Evolutionary conservation across 92 coral and sea anemone genomes (phyloP).

Genomic region (Palythoa heliodiscus): DNA sequence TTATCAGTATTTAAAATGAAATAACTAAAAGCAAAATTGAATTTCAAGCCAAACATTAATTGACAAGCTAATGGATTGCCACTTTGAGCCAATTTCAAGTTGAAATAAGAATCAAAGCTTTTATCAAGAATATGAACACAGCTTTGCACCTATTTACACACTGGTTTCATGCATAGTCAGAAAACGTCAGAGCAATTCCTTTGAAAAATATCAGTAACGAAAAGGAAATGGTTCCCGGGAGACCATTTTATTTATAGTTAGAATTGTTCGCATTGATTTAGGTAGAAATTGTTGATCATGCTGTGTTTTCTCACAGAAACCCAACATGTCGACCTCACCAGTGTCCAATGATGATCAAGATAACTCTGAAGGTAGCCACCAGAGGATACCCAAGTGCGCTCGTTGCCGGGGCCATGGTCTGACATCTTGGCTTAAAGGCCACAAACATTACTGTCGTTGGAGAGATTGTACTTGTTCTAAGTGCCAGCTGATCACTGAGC

Average conservation of each 20-base stretch:
- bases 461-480: constrained; percentile 97
- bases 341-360: constrained; percentile 58
- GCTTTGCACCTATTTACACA: constrained; percentile 40
- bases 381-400: constrained; percentile 97
- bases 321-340: constrained; percentile 40
- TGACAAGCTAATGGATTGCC: constrained; percentile 47
- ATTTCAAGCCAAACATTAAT: constrained; percentile 44
- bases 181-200: neutral
- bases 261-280: neutral
- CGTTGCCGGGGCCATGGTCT: constrained; percentile 98
- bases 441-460: constrained; percentile 97
- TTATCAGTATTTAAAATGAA: constrained; percentile 27
- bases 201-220: constrained; percentile 15
- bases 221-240: neutral
- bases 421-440: constrained; percentile 98
- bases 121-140: constrained; percentile 35
- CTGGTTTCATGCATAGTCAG: constrained; percentile 7
- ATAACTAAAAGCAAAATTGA: constrained; percentile 30
- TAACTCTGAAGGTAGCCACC: constrained; percentile 63
- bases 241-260: neutral
- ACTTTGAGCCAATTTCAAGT: constrained; percentile 41
- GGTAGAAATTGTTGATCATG: neutral
- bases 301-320: neutral
- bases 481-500: constrained; percentile 90
- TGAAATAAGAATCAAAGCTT: constrained; percentile 30